phyloP scores from a whole-genome alignment of 2,888 invertebrate species.

The Digitonthophagus gazella region DNA sequence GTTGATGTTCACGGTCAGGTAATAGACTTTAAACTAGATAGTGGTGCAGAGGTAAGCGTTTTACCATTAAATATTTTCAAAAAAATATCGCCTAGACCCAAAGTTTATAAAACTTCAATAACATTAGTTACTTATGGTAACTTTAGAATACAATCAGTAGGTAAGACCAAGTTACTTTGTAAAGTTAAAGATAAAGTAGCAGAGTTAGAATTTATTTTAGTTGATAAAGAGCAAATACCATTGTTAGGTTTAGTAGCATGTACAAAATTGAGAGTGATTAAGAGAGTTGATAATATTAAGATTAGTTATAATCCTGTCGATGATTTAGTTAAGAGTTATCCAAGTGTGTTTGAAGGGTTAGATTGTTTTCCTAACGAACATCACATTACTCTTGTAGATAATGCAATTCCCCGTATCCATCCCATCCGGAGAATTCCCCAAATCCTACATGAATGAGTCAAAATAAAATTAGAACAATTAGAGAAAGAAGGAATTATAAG shows the following conservation, averaged over 20 bases:
- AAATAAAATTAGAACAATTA: background rate
- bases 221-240: no score
- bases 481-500: background rate
- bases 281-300: background rate
- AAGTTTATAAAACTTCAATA: no score
- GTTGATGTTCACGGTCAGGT: background rate
- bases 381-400: constrained; percentile 8
- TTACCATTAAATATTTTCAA: background rate
- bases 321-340: background rate
- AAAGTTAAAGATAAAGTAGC: no score
- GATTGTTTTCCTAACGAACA: constrained; percentile 1
- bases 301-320: background rate
- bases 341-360: constrained; percentile 8
- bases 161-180: no score
- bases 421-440: background rate
- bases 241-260: constrained; percentile 12
- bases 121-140: background rate
- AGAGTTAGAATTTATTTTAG: no score
- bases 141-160: background rate
- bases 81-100: background rate
- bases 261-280: constrained; percentile 1
- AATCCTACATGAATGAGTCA: background rate
- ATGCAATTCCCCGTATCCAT: constrained; percentile 1
- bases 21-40: no score
- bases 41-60: background rate